phyloP scores from a whole-genome alignment of 2,888 invertebrate genomes.

The Calephelis perditalis region DNA sequence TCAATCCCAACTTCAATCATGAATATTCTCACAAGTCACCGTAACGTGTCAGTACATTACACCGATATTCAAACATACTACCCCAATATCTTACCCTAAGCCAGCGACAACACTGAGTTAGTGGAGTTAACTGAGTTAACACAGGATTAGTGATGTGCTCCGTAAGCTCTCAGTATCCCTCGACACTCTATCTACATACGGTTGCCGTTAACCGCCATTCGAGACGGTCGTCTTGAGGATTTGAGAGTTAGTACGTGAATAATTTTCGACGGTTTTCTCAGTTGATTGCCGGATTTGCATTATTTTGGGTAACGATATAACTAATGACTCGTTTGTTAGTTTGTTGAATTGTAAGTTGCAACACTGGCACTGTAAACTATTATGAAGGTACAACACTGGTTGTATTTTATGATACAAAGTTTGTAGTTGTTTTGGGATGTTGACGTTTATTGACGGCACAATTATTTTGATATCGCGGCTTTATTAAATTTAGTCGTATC shows the following conservation, averaged over 20 bases:
- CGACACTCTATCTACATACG: slow-evolving; percentile 62
- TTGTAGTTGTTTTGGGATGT: too few relatives aligned
- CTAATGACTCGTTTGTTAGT: slow-evolving; percentile 14
- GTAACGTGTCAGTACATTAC: slow-evolving; percentile 32
- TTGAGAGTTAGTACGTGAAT: slow-evolving; percentile 37
- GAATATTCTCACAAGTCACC: slow-evolving; percentile 34
- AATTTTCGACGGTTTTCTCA: slow-evolving; percentile 35
- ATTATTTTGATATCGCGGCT: too few relatives aligned
- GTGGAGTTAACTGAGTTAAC: slow-evolving; percentile 10
- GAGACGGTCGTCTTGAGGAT: slow-evolving; percentile 52
- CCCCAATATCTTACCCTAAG: slow-evolving; percentile 56
- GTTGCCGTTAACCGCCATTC: slow-evolving; percentile 68
- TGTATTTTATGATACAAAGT: too few relatives aligned
- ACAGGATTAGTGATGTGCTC: slow-evolving; percentile 55
- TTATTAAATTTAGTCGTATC: too few relatives aligned
- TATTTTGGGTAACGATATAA: slow-evolving; percentile 22
- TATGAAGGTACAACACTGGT: too few relatives aligned
- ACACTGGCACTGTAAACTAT: too few relatives aligned
- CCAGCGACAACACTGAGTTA: slow-evolving; percentile 50
- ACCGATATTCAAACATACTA: slow-evolving; percentile 42
- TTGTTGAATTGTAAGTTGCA: slow-evolving; percentile 4
- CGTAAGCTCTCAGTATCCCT: slow-evolving; percentile 50
- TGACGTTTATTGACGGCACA: too few relatives aligned
- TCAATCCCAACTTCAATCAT: slow-evolving; percentile 15
- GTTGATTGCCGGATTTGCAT: slow-evolving; percentile 27